Conservation (phyloP, 1,140 invertebrate genomes). For the Drosophila bipectinata region DNA sequence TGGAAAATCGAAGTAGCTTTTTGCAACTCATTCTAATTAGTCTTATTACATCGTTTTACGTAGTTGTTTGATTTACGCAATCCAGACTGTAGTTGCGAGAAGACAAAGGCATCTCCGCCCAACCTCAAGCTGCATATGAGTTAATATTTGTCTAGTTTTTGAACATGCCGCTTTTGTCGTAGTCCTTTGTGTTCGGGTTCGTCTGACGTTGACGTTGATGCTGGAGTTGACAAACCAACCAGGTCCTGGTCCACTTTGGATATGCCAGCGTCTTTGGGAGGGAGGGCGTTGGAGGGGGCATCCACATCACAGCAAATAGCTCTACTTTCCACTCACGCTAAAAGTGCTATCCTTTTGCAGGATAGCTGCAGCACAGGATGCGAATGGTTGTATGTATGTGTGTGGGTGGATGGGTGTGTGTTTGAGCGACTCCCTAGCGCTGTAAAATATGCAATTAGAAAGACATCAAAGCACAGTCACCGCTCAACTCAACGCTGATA, state of each 20-base stretch:
- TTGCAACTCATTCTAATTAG: neutral
- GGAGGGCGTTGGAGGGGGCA: neutral
- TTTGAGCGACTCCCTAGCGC: slow-evolving; percentile 54
- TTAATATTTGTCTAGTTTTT: slow-evolving; percentile 82
- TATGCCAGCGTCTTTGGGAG: slow-evolving; percentile 41
- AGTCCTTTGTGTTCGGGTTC: slow-evolving; percentile 22
- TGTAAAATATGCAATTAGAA: slow-evolving; percentile 83
- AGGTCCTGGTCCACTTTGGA: slow-evolving; percentile 58
- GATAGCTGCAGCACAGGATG: slow-evolving; percentile 49
- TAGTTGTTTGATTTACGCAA: neutral
- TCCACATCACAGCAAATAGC: slow-evolving; percentile 68
- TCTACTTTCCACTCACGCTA: slow-evolving; percentile 62
- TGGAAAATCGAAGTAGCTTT: neutral
- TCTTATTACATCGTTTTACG: neutral
- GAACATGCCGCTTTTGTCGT: slow-evolving; percentile 69
- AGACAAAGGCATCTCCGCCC: slow-evolving; percentile 33
- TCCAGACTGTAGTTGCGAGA: slow-evolving; percentile 16
- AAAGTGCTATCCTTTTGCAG: slow-evolving; percentile 62
- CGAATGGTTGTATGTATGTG: slow-evolving; percentile 13
- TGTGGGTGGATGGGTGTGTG: slow-evolving; percentile 10
- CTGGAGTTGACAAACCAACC: slow-evolving; percentile 42
- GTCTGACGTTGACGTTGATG: slow-evolving; percentile 31
- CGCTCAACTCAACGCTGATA: slow-evolving; percentile 53
- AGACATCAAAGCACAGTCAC: slow-evolving; percentile 73
- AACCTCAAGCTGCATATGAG: slow-evolving; percentile 56